These are phyloP conservation scores for Cyprinus carpio DNA, from an alignment of 2,113 vertebrate species.

Conservation along the genomic window DNA sequence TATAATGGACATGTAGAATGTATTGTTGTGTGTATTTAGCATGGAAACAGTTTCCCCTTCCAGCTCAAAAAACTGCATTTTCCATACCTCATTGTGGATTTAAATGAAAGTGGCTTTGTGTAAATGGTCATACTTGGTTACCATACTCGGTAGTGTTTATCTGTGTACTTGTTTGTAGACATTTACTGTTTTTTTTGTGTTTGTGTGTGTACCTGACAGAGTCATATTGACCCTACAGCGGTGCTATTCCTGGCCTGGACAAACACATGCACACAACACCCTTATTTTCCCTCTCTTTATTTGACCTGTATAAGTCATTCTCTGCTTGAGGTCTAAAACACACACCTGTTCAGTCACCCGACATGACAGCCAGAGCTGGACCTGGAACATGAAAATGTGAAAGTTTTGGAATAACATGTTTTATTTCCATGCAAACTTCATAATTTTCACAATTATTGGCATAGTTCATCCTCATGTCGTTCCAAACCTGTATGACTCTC, in stretches of 20 bases:
- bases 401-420: background rate
- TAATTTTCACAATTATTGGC: background rate
- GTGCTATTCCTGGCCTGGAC: conserved; percentile 47
- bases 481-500: background rate
- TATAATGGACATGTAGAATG: background rate
- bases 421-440: background rate
- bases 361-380: conserved; percentile 5
- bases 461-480: background rate
- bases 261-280: conserved; percentile 20
- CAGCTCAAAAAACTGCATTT: background rate
- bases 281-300: conserved; percentile 31
- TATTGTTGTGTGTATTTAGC: conserved; percentile 1
- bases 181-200: conserved; percentile 10
- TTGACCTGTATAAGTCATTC: conserved; percentile 53
- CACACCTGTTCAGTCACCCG: conserved; percentile 43
- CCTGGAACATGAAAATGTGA: background rate
- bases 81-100: background rate
- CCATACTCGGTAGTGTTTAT: background rate
- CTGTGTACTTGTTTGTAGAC: background rate
- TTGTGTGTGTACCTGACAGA: conserved; percentile 8
- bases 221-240: conserved; percentile 46
- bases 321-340: conserved; percentile 39
- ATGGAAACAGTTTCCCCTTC: background rate
- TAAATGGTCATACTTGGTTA: background rate
- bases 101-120: background rate